Base-by-base conservation (phyloP, 2,797 vertebrate species). In the Acanthurus leucopareius region DNA sequence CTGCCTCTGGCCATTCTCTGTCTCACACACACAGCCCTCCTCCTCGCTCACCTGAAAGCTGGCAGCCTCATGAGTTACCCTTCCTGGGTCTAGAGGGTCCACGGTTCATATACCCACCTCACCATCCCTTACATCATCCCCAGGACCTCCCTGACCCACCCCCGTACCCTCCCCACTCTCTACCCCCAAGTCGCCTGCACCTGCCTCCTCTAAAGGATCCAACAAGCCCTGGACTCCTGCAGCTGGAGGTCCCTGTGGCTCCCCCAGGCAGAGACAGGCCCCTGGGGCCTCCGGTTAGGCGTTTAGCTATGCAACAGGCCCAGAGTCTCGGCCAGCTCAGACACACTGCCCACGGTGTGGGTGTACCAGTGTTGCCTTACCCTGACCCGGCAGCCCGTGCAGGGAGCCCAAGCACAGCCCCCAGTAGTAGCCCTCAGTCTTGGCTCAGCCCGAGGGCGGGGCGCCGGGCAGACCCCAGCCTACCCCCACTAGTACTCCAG, bases 341-440 rank as follows among this genome's bases (percentile, higher is more conserved):
- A 98, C 98, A 99, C 96, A 99, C 98, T 95, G 95, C 97, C 95
- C 97, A 99, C 94, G 98, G 98, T 93, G 97, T 98, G 97, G 98
- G 97, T 91, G 97, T 99, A 96, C 98, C 98, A 90, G 98, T 99
- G 96, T 97, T 99, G 98, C 98, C 98, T 98, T 99, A 99, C 96
- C 96, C 97, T 86, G 98, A 98, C 96, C 96, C 97, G 77, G 95
- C 96, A 47, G 96, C 96, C 95, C 96, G 97, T 81, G 92, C 96
- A 93, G 96, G 96, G 92, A 97, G 96, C 94, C 97, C 97, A 96
- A 97, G 98, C 96, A 97, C 98, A 95, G 97, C 98, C 90, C 95
- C 97, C 91, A 96, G 97, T 91, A 96, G 97, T 96, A 96, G 97
- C 95, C 97, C 97, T 85, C 96, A 96, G 94, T 97, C 98, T 93